phyloP scores from a whole-genome alignment of 2,113 vertebrate species.

The Dermatemys mawii region DNA sequence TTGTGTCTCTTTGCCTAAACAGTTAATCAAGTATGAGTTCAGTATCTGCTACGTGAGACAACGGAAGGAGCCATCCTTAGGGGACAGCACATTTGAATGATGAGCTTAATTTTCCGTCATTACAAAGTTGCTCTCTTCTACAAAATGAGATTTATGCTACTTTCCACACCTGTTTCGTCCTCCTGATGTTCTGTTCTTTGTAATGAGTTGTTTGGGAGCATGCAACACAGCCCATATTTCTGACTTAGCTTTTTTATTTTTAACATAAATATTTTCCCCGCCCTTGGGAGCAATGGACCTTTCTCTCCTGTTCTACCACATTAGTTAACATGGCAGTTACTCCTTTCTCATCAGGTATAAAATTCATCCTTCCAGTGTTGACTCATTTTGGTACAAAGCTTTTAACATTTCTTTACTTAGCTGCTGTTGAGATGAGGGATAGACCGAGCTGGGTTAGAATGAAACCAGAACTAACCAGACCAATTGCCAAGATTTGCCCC shows the following conservation, averaged over 20 bases:
- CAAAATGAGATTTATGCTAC: not conserved
- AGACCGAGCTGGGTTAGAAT: not conserved
- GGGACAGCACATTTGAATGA: not conserved
- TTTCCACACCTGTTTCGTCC: constrained; percentile 22
- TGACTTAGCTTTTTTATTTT: constrained; percentile 24
- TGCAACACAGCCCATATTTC: not conserved
- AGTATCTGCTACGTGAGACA: not conserved
- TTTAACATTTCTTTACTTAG: not conserved
- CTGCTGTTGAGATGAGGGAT: not conserved
- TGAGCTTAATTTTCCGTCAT: not conserved
- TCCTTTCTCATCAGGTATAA: not conserved
- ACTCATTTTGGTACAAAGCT: not conserved
- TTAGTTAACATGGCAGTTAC: not conserved
- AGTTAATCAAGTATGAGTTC: not conserved
- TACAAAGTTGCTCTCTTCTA: not conserved
- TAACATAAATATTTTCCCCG: constrained; percentile 24
- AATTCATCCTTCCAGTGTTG: not conserved
- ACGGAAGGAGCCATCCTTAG: not conserved
- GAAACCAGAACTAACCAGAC: rapidly evolving
- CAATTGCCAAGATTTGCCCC: not conserved
- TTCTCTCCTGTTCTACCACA: not conserved
- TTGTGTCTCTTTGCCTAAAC: not conserved
- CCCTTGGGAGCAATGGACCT: not conserved
- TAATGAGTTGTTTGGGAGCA: not conserved
- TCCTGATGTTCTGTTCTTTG: not conserved